phyloP scores from a whole-genome alignment of 2,113 vertebrate genomes.

The Corvus moneduloides region DNA sequence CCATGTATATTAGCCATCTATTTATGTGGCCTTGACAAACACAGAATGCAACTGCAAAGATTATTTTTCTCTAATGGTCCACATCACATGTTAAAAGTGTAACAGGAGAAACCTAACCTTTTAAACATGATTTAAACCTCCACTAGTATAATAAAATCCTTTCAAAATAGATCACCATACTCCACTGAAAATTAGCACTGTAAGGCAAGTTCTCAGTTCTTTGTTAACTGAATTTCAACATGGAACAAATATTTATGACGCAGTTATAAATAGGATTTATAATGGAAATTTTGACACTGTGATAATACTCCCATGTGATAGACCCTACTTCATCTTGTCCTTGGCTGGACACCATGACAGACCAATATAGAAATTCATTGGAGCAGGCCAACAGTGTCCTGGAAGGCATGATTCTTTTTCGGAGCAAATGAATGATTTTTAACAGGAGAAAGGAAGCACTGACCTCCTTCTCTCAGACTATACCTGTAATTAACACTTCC shows the following conservation, averaged over 20 bases:
- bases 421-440: background rate
- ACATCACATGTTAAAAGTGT: background rate
- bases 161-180: background rate
- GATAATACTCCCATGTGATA: slow-evolving; percentile 16
- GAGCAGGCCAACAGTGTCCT: background rate
- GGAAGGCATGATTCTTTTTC: background rate
- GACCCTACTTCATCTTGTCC: slow-evolving; percentile 30
- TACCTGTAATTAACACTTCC: background rate
- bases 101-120: background rate
- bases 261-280: slow-evolving; percentile 47
- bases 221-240: slow-evolving; percentile 20
- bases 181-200: background rate
- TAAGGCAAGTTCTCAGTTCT: background rate
- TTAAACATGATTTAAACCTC: background rate
- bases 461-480: background rate
- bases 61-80: background rate
- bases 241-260: background rate
- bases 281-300: slow-evolving; percentile 49
- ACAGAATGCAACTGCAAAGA: background rate
- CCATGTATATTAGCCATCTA: background rate
- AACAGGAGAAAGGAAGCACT: background rate
- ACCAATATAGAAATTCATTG: background rate
- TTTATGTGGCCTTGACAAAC: background rate
- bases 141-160: background rate
- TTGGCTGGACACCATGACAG: slow-evolving; percentile 9